Evolutionary conservation across 1,140 invertebrate species (phyloP).

Genomic region (Uloborus diversus): DNA sequence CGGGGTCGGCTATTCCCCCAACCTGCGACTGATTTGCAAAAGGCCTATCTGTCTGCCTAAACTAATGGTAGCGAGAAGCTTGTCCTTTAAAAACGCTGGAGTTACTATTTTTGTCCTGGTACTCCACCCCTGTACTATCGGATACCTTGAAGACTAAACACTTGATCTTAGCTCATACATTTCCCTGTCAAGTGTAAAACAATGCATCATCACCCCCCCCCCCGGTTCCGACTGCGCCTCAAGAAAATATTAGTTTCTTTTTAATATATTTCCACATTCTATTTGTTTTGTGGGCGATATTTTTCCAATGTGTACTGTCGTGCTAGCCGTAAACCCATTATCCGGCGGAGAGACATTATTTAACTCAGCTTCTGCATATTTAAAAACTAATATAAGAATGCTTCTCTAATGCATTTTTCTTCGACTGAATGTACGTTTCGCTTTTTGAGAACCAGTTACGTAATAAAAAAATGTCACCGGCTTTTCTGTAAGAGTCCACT

Average conservation of each 20-base stretch:
- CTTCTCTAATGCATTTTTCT: too few species aligned
- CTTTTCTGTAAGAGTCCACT: too few species aligned
- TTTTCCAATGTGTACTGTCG: not conserved
- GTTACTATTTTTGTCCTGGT: constrained; percentile 34
- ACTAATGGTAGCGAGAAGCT: constrained; percentile 25
- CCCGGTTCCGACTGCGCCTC: too few species aligned
- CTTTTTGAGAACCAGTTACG: too few species aligned
- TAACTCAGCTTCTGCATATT: too few species aligned
- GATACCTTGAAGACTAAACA: constrained; percentile 33
- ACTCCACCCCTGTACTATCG: constrained; percentile 11
- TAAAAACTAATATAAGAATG: too few species aligned
- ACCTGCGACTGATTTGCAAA: constrained; percentile 35
- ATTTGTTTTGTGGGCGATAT: constrained; percentile 26
- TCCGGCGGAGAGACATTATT: too few species aligned
- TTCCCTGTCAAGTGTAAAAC: constrained; percentile 39
- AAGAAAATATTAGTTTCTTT: constrained; percentile 5
- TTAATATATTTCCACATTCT: constrained; percentile 39
- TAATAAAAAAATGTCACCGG: too few species aligned
- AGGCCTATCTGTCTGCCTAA: constrained; percentile 40
- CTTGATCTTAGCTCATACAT: constrained; percentile 46
- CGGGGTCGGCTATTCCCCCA: not conserved
- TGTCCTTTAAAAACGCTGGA: constrained; percentile 7
- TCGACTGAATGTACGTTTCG: too few species aligned
- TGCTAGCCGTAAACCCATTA: too few species aligned
- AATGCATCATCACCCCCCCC: constrained; percentile 18